Evolutionary conservation across 2,113 vertebrate genomes (phyloP), one percentile per base, ranked within the genome.

Genomic region (Casuarius casuarius): DNA sequence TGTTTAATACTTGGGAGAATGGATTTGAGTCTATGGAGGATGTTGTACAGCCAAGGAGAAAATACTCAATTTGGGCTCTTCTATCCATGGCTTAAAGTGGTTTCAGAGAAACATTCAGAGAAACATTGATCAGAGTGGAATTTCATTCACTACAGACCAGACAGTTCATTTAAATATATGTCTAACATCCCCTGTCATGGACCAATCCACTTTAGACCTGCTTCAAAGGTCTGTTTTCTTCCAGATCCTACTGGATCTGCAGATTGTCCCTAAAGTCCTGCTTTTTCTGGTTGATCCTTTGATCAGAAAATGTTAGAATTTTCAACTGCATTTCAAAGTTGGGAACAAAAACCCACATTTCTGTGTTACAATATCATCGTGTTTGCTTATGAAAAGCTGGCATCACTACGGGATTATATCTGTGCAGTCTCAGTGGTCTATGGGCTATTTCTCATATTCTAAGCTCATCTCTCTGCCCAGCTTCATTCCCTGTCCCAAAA

Each of bases 1-100:
- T 94, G 84, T 87, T 96, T 96, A 96, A 97, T 95, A 95, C 89
- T 92, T 91, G 0, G 8, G 92, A 96, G 84, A 97, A 94, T 96
- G 84, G 81, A 90, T 96, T 94, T 94, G 89, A 92, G 85, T 87
- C 94, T 94, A 29, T 77, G 78, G 96, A 96, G 96, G 89, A 94
- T 63, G 87, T 91, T 83, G 78, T 85, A 90, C 81, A 92, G 81
- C 78, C 87, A 87, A 76, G 77, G 46, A 96, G 89, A 94, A 97
- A 96, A 92, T 83, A 95, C 92, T 94, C 12, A 1, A 87, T 95
- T 96, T 95, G 1, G 0, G 44, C 20, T 95, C 95, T 97, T 97
- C 95, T 89, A 95, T 95, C 67, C 6, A 1, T 76, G 71, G 84
- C 87, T 97, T 94, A 87, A 94, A 92, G 49, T 67, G 74, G 48